phyloP scores from a whole-genome alignment of 2,797 vertebrate species.

The Columba guinea region DNA sequence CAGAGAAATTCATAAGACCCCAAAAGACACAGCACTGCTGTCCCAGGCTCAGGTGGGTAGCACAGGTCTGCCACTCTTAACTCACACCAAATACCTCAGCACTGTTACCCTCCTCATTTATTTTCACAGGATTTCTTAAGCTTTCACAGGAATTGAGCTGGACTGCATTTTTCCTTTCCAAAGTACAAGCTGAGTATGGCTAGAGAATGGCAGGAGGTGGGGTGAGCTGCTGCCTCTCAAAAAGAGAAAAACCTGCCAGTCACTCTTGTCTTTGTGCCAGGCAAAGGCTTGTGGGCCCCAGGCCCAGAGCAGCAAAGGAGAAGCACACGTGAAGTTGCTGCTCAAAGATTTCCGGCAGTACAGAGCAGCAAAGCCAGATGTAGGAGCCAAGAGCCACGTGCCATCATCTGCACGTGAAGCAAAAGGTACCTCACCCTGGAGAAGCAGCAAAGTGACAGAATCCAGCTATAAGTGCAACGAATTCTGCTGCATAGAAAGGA shows the following conservation, averaged over 20 bases:
- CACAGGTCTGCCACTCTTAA: rapidly evolving
- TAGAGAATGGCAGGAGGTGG: neutral
- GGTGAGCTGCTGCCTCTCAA: neutral
- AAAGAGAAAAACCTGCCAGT: neutral
- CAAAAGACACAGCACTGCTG: rapidly evolving
- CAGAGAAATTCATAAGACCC: neutral
- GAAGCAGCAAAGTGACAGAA: neutral
- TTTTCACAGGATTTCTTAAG: neutral
- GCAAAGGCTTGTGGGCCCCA: rapidly evolving
- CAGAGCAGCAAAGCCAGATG: neutral
- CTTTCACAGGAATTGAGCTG: neutral
- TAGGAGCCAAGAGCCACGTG: neutral
- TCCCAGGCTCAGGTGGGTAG: neutral
- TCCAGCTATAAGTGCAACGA: neutral
- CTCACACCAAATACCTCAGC: neutral
- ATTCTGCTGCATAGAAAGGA: neutral
- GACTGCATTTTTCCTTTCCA: neutral
- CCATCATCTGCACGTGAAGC: neutral
- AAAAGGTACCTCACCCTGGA: neutral
- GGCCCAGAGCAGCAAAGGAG: neutral
- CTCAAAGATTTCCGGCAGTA: neutral
- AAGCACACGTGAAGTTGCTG: neutral
- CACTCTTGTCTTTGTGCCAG: neutral
- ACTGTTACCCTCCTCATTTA: neutral
- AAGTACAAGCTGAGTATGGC: neutral